Base-by-base conservation (phyloP, 2,888 invertebrate species). In the Euproctis similis region DNA sequence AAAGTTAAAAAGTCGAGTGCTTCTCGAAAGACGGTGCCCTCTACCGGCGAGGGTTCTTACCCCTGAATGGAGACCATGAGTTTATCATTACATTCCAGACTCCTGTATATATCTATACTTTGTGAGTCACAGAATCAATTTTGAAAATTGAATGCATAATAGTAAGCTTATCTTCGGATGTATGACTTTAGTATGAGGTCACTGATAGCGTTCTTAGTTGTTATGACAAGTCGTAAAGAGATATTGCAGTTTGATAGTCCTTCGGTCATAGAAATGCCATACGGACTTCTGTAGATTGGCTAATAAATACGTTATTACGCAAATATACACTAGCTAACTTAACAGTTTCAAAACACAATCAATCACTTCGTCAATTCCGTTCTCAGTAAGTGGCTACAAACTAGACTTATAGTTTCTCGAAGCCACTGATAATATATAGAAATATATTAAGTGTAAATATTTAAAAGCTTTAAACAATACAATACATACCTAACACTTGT, bases 211-310 rank as follows among this genome's bases (percentile, higher is more conserved):
- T 49, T 53, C 53, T 49, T 50, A 42, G 55, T 53, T 59, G 59
- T 66, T 61, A 68, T 57, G 56, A 47, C 46, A 27, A 51, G 41
- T 55, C 67, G 60, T 73, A 68, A 73, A 72, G 63, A 46, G 59
- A 63, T 65, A 71, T 60, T 65, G 68, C 67, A 66, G 49, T 68
- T 69, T 72, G 66, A 73, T 69, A 69, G 66, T 61, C 35, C 28
- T 30, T 57, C 46, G 41, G 53, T 49, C 45, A 34, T 32, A 37
- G 40, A 53, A 59, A 61, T 56, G 56, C 33, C 29, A 29, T 22
- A 24, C 33, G 26, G 26, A 26, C 57, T 53, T 38, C 38, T 28
- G 42, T 38, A 47, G 59, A 65, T 60, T 48, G 65, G 57, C 59
- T 50, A 56, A 65, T 64, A 66, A 64, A 53, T 60, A 57, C 56